phyloP scores from a whole-genome alignment of 2,797 vertebrate species.

The Sebastes oblongus region DNA sequence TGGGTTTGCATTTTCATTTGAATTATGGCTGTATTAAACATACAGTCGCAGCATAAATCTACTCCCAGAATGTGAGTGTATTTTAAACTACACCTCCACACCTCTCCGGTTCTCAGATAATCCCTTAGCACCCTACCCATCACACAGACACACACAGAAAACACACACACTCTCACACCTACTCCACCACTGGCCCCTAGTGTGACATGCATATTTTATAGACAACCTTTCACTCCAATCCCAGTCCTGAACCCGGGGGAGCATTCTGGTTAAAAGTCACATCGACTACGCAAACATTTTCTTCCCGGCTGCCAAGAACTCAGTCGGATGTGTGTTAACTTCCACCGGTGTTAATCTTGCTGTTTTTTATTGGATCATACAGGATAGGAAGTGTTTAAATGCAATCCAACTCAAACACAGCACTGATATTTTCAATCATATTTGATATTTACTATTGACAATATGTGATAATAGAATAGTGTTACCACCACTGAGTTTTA shows the following conservation, averaged over 20 bases:
- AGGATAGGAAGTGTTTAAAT: background rate
- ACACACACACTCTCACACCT: slow-evolving; percentile 22
- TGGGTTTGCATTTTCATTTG: slow-evolving; percentile 25
- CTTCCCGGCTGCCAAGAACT: slow-evolving; percentile 62
- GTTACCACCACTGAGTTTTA: background rate
- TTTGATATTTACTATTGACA: background rate
- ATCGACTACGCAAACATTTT: slow-evolving; percentile 77
- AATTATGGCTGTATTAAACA: slow-evolving; percentile 6
- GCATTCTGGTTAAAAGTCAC: slow-evolving; percentile 76
- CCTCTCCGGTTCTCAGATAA: slow-evolving; percentile 31
- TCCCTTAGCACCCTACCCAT: slow-evolving; percentile 16
- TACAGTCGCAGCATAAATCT: slow-evolving; percentile 33
- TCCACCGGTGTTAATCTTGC: slow-evolving; percentile 37
- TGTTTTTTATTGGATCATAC: slow-evolving; percentile 33
- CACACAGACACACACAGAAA: slow-evolving; percentile 12
- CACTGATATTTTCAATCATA: background rate
- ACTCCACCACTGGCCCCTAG: slow-evolving; percentile 46
- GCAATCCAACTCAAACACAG: background rate
- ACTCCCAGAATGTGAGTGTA: slow-evolving; percentile 22
- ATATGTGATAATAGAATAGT: background rate
- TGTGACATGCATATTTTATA: slow-evolving; percentile 82
- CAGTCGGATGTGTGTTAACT: slow-evolving; percentile 47
- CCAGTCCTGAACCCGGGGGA: slow-evolving; percentile 62
- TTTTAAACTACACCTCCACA: slow-evolving; percentile 37
- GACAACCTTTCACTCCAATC: slow-evolving; percentile 79